These are phyloP conservation scores for Notodonta ziczac DNA, from an alignment of 2,888 invertebrate genomes.

Conservation along the genomic window DNA sequence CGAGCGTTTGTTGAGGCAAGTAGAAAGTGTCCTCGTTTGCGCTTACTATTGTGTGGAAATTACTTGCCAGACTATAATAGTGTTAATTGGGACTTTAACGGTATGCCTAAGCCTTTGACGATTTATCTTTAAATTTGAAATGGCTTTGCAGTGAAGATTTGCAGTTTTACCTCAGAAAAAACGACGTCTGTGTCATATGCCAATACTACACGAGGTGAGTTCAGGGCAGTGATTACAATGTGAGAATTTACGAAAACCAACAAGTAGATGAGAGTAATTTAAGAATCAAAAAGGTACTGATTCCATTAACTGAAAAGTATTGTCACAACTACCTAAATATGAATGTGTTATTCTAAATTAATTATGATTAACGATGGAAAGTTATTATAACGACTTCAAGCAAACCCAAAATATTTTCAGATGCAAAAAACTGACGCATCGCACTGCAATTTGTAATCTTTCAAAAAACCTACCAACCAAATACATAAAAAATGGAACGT, in stretches of 20 bases:
- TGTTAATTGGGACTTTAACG: slow-evolving; percentile 31
- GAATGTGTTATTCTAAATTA: too few species aligned
- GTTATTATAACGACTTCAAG: background rate
- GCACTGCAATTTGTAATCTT: background rate
- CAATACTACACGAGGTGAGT: too few species aligned
- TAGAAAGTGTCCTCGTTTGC: slow-evolving; percentile 37
- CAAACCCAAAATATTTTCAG: background rate
- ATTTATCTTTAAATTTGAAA: background rate
- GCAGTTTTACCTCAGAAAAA: background rate
- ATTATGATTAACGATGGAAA: background rate
- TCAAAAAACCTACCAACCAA: background rate
- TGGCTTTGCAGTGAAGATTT: background rate
- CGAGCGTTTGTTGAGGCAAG: slow-evolving; percentile 7
- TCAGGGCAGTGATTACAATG: too few species aligned
- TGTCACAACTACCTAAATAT: too few species aligned
- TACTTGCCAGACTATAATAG: slow-evolving; percentile 18
- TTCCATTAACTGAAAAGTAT: too few species aligned
- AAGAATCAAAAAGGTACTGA: too few species aligned
- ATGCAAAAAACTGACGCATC: background rate
- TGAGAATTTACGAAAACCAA: too few species aligned
- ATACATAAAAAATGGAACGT: background rate
- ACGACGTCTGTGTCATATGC: too few species aligned
- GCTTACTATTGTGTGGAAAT: slow-evolving; percentile 28
- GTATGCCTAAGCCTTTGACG: background rate
- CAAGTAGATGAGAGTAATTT: too few species aligned